Evolutionary conservation across 1,140 invertebrate species (phyloP).

Genomic region (Mactra quadrangularis): DNA sequence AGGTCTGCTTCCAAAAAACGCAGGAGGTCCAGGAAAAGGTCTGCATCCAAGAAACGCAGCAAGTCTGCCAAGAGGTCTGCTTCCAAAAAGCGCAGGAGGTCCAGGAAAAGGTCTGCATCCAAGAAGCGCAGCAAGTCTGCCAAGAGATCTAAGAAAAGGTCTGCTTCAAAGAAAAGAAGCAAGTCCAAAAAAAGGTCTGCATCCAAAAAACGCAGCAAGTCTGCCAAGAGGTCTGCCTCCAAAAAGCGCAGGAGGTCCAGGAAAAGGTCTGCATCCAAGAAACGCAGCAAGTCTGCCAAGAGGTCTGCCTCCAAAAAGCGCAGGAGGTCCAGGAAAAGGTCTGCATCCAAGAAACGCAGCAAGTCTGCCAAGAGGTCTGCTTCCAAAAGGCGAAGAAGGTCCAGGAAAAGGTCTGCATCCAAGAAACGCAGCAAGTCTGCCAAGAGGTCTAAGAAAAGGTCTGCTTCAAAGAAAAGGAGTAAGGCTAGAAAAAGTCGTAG

Average conservation of each 20-base stretch:
- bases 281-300: conserved; percentile 26
- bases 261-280: conserved; percentile 14
- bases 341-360: conserved; percentile 5
- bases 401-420: background rate
- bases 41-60: conserved; percentile 23
- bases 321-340: conserved; percentile 36
- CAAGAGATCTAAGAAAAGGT: no score
- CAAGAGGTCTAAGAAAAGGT: conserved; percentile 24
- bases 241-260: no score
- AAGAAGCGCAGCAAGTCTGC: conserved; percentile 11
- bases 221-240: conserved; percentile 13
- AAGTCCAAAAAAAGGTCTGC: background rate
- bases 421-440: no score
- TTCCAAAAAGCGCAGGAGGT: no score
- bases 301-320: conserved; percentile 17
- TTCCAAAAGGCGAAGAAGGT: background rate
- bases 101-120: conserved; percentile 34
- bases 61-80: no score
- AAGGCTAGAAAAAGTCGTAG: background rate
- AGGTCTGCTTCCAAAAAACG: conserved; percentile 3
- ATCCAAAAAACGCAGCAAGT: background rate
- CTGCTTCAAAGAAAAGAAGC: conserved; percentile 1
- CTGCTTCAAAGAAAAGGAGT: no score
- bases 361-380: background rate
- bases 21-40: no score